Percentiles rank a stretch among this genome's conserved stretches.
Conservation (phyloP, 2,888 invertebrate genomes). For the Stegana nigrithorax region DNA sequence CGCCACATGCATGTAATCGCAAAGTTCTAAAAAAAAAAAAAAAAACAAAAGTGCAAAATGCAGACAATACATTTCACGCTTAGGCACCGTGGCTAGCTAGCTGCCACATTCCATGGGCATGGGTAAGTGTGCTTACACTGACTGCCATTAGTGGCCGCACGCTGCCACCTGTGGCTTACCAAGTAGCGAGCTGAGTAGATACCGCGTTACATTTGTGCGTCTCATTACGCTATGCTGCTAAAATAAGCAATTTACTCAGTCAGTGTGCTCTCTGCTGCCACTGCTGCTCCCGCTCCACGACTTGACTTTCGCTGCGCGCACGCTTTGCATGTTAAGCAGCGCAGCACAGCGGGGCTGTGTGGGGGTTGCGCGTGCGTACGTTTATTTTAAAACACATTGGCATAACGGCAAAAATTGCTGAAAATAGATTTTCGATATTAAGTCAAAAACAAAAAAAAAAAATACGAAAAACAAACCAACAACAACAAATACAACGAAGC, state of each 20-base stretch:
- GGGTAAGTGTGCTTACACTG: neutral
- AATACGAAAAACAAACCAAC: neutral
- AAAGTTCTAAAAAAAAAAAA: neutral
- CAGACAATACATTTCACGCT: neutral
- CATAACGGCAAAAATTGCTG: neutral
- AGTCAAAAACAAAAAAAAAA: neutral
- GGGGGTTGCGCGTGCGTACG: no score
- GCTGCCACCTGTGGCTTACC: slow-evolving; percentile 19
- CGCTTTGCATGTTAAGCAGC: neutral
- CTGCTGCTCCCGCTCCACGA: neutral
- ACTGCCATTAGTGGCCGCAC: neutral
- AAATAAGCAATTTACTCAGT: slow-evolving; percentile 17
- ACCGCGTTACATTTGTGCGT: no score
- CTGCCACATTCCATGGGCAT: no score
- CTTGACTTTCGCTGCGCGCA: neutral
- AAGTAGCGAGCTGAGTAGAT: no score
- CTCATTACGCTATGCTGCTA: slow-evolving; percentile 1
- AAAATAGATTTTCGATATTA: slow-evolving; percentile 3
- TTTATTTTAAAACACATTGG: neutral
- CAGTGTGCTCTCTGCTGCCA: no score
- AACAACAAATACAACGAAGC: no score
- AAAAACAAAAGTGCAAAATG: neutral
- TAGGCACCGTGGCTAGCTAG: no score
- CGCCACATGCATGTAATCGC: slow-evolving; percentile 4
- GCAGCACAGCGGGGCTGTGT: no score